Conservation (phyloP, 2,113 vertebrate genomes). For the Grammomys dolichurus region DNA sequence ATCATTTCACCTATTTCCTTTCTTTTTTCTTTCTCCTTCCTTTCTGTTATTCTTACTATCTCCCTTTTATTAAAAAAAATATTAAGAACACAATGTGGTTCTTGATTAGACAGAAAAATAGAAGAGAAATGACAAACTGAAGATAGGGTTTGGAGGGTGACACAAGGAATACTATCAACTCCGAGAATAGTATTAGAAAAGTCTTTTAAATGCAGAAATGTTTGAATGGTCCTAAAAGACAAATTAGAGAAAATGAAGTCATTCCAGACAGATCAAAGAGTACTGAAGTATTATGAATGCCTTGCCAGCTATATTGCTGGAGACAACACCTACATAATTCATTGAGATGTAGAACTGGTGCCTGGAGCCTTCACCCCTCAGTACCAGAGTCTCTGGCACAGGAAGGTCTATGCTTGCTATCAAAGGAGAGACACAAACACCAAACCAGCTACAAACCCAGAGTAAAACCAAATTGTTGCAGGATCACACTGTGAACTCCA, state of each 20-base stretch:
- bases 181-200: background rate
- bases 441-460: background rate
- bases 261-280: background rate
- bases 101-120: conserved; percentile 3
- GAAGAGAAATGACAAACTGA: background rate
- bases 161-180: background rate
- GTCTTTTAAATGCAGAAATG: background rate
- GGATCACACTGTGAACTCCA: no score
- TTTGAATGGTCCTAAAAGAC: background rate
- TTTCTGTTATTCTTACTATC: background rate
- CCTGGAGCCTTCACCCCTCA: background rate
- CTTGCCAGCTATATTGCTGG: background rate
- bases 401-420: background rate
- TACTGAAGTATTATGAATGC: background rate
- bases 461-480: background rate
- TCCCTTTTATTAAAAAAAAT: conserved; percentile 39
- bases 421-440: background rate
- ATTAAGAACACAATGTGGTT: background rate
- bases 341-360: background rate
- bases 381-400: background rate
- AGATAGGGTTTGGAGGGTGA: background rate
- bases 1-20: background rate
- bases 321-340: background rate
- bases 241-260: background rate
- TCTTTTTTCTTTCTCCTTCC: background rate